These are phyloP conservation scores for Lycophotia porphyrea DNA, from an alignment of 2,888 invertebrate genomes.

Conservation along the genomic window DNA sequence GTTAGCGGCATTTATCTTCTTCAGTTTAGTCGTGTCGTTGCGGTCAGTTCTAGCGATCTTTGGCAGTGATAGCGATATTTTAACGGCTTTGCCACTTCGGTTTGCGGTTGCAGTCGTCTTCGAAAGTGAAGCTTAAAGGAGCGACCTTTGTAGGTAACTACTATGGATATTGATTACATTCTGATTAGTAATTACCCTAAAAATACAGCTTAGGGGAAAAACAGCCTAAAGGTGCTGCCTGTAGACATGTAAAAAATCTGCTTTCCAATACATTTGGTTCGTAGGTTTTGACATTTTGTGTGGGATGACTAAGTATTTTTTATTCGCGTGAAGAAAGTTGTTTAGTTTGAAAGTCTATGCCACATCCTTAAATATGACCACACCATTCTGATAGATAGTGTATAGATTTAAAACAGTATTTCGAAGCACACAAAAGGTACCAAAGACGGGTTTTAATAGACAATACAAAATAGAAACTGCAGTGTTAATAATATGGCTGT, in stretches of 20 bases:
- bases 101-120: not conserved
- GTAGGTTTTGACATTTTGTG: not conserved
- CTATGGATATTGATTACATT: not conserved
- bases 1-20: not conserved
- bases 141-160: not conserved
- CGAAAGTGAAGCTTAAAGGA: not conserved
- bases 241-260: not conserved
- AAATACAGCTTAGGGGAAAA: not conserved
- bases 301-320: not conserved
- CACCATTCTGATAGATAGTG: not conserved
- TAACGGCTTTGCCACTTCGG: not conserved
- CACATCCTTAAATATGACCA: not conserved
- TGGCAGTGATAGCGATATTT: no score
- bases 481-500: slow-evolving; percentile 24
- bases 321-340: not conserved
- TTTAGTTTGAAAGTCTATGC: not conserved
- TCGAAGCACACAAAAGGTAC: not conserved
- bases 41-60: not conserved
- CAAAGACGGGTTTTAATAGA: not conserved
- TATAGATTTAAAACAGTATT: not conserved
- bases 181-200: not conserved
- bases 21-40: not conserved
- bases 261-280: not conserved
- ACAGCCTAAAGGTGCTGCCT: not conserved
- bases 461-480: slow-evolving; percentile 24